Evolutionary conservation across 2,797 vertebrate genomes (phyloP).

Genomic region (Emys orbicularis): DNA sequence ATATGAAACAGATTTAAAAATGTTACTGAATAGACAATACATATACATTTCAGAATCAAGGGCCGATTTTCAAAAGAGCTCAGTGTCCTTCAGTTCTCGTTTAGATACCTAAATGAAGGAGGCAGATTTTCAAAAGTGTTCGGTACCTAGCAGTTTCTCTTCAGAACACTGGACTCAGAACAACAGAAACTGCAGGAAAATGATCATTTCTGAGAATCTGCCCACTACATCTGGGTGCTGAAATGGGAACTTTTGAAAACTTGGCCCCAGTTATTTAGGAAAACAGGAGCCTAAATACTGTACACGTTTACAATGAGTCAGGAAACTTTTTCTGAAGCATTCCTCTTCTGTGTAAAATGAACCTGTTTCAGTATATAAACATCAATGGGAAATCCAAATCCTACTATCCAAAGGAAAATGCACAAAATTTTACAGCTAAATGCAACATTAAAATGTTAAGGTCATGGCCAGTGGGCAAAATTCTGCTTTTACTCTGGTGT

Average conservation of each 20-base stretch:
- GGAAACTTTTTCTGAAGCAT: not conserved
- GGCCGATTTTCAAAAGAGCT: not conserved
- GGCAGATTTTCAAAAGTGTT: accelerated
- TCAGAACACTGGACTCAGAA: accelerated
- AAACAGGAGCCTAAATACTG: not conserved
- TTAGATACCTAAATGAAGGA: not conserved
- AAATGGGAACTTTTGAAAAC: not conserved
- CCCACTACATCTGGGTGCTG: not conserved
- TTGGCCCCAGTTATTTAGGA: not conserved
- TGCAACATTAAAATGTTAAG: not conserved
- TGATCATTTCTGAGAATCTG: not conserved
- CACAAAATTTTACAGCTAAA: not conserved
- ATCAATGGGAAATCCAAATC: not conserved
- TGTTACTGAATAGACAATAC: not conserved
- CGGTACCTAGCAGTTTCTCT: not conserved
- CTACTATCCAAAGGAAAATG: accelerated
- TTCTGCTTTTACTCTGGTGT: not conserved
- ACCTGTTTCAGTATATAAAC: not conserved
- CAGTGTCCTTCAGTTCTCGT: not conserved
- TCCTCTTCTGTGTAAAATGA: not conserved
- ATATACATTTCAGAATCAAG: not conserved
- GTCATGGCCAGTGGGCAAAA: not conserved
- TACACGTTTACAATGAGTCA: not conserved
- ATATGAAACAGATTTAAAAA: not conserved
- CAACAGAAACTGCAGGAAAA: accelerated